phyloP scores from a whole-genome alignment of 2,888 invertebrate species.

The Pristionchus arcanus region DNA sequence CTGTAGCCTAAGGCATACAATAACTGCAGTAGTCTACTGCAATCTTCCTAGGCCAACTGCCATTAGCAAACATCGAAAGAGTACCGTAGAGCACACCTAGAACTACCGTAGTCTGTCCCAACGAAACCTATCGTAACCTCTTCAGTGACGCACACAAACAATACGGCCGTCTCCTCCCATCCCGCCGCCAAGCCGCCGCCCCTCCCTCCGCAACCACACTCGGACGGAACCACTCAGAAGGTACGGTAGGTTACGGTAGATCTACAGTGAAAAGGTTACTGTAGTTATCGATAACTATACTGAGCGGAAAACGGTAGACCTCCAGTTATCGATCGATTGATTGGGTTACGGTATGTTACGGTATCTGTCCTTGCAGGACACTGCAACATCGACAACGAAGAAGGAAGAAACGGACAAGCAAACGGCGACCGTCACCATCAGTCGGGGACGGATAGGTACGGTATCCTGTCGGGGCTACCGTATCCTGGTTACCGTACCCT shows the following conservation, averaged over 20 bases:
- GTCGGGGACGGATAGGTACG: background rate
- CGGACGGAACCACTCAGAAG: background rate
- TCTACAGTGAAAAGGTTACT: no score
- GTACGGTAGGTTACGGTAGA: background rate
- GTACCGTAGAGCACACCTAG: background rate
- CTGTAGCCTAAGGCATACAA: no score
- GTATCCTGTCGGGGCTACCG: background rate
- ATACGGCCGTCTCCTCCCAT: background rate
- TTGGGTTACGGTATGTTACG: no score
- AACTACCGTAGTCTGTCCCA: background rate
- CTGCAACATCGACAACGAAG: constrained; percentile 59
- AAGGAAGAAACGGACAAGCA: constrained; percentile 62
- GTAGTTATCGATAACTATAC: no score
- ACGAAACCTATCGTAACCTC: background rate
- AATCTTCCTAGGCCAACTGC: background rate
- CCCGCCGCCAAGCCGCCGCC: background rate
- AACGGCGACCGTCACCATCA: constrained; percentile 8
- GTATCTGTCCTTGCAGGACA: constrained; percentile 59
- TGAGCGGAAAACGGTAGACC: no score
- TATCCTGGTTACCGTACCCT: no score
- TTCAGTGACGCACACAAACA: background rate
- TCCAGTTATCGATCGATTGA: no score
- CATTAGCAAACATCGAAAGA: no score
- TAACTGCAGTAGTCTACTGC: no score
- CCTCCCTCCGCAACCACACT: background rate